Evolutionary conservation across 2,113 vertebrate species (phyloP).

Genomic region (Ochotona curzoniae): DNA sequence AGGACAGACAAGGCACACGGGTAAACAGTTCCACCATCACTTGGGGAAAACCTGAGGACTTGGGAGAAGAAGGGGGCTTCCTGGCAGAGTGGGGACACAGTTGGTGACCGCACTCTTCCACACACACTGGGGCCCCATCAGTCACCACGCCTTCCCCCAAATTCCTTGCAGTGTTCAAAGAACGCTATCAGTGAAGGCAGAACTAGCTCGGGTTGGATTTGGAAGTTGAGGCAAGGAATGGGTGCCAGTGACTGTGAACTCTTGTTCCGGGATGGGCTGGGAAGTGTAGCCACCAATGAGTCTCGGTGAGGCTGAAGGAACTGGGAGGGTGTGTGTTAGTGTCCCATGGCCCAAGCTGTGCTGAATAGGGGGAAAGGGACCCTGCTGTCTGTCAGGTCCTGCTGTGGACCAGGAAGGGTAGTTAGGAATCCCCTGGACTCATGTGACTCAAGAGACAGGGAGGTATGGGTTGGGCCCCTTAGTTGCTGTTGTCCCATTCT

Average conservation of each 20-base stretch:
- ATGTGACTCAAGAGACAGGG: neutral
- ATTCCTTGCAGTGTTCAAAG: no score
- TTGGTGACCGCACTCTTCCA: neutral
- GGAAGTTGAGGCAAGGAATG: conserved; percentile 2
- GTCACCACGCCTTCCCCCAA: no score
- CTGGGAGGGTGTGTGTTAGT: neutral
- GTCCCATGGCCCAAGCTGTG: conserved; percentile 3
- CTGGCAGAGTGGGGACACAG: neutral
- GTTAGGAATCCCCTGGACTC: neutral
- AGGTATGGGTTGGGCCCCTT: neutral
- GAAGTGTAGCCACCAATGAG: neutral
- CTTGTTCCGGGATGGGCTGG: neutral
- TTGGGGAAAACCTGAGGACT: conserved; percentile 13
- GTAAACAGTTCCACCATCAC: neutral
- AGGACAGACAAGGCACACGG: neutral
- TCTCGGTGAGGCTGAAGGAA: neutral
- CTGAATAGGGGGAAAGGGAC: neutral
- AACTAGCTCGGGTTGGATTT: neutral
- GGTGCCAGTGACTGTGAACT: neutral
- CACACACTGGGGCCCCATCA: neutral
- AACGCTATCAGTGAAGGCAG: neutral
- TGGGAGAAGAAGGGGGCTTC: conserved; percentile 4
- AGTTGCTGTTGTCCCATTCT: neutral
- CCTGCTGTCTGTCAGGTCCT: neutral
- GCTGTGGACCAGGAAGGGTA: neutral